Base-by-base conservation (phyloP, 2,797 vertebrate genomes). In the Pipistrellus nathusii region DNA sequence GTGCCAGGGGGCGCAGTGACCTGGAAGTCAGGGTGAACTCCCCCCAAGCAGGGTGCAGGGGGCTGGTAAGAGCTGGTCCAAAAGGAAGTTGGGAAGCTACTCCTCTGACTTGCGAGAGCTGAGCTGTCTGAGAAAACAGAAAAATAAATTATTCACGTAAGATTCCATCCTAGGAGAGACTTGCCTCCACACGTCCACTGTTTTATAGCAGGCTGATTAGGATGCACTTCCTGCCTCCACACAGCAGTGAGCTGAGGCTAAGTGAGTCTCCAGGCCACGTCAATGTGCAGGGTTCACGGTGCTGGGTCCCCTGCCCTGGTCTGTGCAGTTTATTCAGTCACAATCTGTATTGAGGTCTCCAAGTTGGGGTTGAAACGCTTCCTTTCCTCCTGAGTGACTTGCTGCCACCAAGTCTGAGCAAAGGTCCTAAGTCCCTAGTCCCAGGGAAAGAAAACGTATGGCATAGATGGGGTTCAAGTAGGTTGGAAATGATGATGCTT, bases 1-100 rank as follows among this genome's bases (percentile, higher is more conserved):
- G 99, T 98, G 91, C 99, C 98, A 4, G 98, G 97, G 6, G 98
- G 97, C 96, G 98, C 98, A 98, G 97, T 98, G 96, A 98, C 96
- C 2, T 99, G 98, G 97, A 99, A 99, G 94, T 99, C 99, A 5
- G 98, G 98, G 96, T 99, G 99, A 96, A 98, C 98, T 69, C 99
- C 98, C 23, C 99, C 98, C 91, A 99, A 95, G 97, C 99, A 99
- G 27, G 99, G 96, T 57, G 98, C 98, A 96, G 98, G 99, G 95
- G 99, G 97, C 88, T 99, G 98, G 91, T 99, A 99, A 94, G 99
- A 97, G 96, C 98, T 98, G 98, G 98, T 99, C 99, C 99, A 99
- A 96, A 99, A 98, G 0, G 99, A 98, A 87, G 98, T 95, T 23
- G 99, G 98, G 94, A 99, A 98, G 85, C 98, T 98, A 98, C 98